A percentile compares a stretch with the other conserved stretches of the same genome.
These are phyloP conservation scores for Albula goreensis DNA, from an alignment of 2,113 vertebrate genomes.

Conservation along the genomic window DNA sequence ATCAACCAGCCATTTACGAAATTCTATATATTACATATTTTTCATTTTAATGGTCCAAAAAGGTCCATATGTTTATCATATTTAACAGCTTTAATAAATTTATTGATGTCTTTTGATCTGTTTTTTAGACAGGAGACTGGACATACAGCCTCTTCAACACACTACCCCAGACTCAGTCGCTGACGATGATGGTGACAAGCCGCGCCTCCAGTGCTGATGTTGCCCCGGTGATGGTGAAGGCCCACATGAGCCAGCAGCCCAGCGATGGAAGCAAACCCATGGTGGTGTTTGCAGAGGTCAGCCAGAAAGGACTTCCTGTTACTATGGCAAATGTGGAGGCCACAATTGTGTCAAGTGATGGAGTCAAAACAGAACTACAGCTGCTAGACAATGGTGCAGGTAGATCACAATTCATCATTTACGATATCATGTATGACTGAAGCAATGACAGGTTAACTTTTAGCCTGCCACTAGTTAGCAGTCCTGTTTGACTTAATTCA, in stretches of 20 bases:
- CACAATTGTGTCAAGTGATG: slow-evolving; percentile 51
- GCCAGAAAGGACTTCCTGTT: slow-evolving; percentile 57
- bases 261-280: slow-evolving; percentile 50
- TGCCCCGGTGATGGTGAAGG: slow-evolving; percentile 50
- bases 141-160: slow-evolving; percentile 57
- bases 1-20: too few relatives aligned
- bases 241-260: slow-evolving; percentile 47
- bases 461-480: too few relatives aligned
- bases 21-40: too few relatives aligned
- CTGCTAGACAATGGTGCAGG: slow-evolving; percentile 70
- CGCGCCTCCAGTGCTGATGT: slow-evolving; percentile 45
- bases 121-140: slow-evolving; percentile 61
- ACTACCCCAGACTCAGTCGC: slow-evolving; percentile 44
- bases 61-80: too few relatives aligned
- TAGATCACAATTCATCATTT: slow-evolving; percentile 32
- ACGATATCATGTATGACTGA: too few relatives aligned
- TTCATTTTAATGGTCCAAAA: too few relatives aligned
- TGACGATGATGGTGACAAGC: slow-evolving; percentile 60
- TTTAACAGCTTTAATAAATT: too few relatives aligned
- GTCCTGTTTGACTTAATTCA: neutral
- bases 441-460: too few relatives aligned
- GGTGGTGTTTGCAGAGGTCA: slow-evolving; percentile 61
- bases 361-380: slow-evolving; percentile 33
- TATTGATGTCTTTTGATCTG: too few relatives aligned
- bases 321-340: slow-evolving; percentile 61